Conservation (phyloP, 2,888 invertebrate species). For the Nezara viridula region DNA sequence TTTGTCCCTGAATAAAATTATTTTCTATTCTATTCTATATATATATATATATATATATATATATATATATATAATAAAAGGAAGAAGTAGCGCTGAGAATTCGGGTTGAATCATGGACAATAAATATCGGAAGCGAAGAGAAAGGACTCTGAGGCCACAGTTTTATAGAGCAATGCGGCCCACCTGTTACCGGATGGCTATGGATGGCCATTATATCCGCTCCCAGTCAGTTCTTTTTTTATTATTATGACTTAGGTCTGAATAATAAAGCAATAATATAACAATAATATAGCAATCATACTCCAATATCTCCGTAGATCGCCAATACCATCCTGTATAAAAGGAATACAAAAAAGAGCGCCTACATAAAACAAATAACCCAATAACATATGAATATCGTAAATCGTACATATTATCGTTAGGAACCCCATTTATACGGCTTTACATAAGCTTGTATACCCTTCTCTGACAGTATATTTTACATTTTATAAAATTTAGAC, state of each 20-base stretch:
- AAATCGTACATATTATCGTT: no score
- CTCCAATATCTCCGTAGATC: not conserved
- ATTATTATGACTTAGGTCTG: not conserved
- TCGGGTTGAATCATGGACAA: not conserved
- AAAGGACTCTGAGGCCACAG: not conserved
- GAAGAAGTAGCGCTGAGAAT: no score
- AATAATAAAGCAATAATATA: not conserved
- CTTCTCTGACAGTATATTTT: no score
- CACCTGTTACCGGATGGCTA: not conserved
- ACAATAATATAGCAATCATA: not conserved
- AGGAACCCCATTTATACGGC: no score
- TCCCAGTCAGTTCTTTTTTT: not conserved
- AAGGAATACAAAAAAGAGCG: not conserved
- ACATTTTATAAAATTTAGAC: no score
- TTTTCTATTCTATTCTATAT: no score
- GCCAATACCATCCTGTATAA: not conserved
- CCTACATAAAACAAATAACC: not conserved
- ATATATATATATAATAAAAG: no score
- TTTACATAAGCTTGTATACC: no score
- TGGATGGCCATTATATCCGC: slow-evolving; percentile 13
- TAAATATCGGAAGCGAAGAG: not conserved
- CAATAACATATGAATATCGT: not conserved
- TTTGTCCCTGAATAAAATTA: no score
- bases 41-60: no score
- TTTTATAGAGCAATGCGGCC: not conserved